A percentile compares a stretch with the other conserved stretches of the same genome.
phyloP scores from a whole-genome alignment of 2,113 vertebrate genomes.

The Glareola pratincola region DNA sequence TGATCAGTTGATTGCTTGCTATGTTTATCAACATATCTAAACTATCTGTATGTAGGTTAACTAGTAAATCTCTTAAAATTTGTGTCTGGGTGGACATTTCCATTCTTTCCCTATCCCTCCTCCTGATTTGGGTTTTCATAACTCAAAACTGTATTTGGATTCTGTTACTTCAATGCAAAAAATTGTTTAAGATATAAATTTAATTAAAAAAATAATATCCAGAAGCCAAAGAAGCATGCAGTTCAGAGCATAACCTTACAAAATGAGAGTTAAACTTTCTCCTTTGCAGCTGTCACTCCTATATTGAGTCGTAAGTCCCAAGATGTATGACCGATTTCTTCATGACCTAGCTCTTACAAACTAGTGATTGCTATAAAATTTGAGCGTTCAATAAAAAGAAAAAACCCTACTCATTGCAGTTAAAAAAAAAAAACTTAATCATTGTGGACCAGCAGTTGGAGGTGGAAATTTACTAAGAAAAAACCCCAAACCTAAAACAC shows the following conservation, averaged over 20 bases:
- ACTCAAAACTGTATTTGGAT: not conserved
- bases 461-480: not conserved
- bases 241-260: not conserved
- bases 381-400: not conserved
- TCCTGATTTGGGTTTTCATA: not conserved
- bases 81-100: not conserved
- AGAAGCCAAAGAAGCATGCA: not conserved
- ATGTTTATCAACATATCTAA: not conserved
- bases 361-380: not conserved
- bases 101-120: not conserved
- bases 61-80: not conserved
- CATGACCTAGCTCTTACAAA: not conserved
- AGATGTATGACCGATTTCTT: not conserved
- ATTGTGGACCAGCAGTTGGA: not conserved
- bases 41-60: fast-evolving
- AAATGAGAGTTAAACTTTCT: not conserved
- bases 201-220: not conserved
- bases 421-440: not conserved
- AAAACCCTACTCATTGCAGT: not conserved
- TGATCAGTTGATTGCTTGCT: not conserved
- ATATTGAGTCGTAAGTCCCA: not conserved
- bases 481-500: fast-evolving
- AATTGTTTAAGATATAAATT: not conserved
- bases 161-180: not conserved
- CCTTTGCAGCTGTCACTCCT: not conserved